Percentiles rank a stretch among this genome's conserved stretches.
phyloP scores from a whole-genome alignment of 2,797 vertebrate species.

The Eulemur coronatus region DNA sequence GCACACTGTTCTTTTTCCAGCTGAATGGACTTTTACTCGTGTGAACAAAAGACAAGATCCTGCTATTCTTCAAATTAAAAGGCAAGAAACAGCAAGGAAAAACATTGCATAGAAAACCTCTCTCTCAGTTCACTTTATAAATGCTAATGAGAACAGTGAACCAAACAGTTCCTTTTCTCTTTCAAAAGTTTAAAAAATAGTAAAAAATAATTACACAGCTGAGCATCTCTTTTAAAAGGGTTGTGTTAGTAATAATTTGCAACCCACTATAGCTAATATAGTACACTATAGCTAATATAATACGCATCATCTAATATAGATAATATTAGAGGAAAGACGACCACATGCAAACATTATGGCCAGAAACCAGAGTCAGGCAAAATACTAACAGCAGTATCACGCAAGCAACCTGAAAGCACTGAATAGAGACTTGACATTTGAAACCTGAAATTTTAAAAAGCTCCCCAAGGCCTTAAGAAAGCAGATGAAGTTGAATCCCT shows the following conservation, averaged over 20 bases:
- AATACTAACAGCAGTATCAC: background rate
- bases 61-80: slow-evolving; percentile 78
- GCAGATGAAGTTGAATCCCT: slow-evolving; percentile 30
- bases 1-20: slow-evolving; percentile 72
- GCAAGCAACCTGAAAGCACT: background rate
- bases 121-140: slow-evolving; percentile 75
- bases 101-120: slow-evolving; percentile 72
- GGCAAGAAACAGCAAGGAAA: slow-evolving; percentile 75
- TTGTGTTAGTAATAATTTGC: slow-evolving; percentile 65
- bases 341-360: background rate
- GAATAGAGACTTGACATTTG: slow-evolving; percentile 12
- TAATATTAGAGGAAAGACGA: background rate
- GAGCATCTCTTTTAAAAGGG: slow-evolving; percentile 76
- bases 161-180: slow-evolving; percentile 73
- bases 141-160: slow-evolving; percentile 82
- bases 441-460: slow-evolving; percentile 48
- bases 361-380: background rate
- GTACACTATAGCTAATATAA: background rate
- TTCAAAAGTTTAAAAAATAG: slow-evolving; percentile 71
- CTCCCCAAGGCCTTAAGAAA: background rate
- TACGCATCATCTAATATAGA: background rate
- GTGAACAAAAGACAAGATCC: slow-evolving; percentile 78
- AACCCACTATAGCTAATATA: background rate
- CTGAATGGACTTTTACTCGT: slow-evolving; percentile 65
- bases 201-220: slow-evolving; percentile 81